Evolutionary conservation across 2,888 invertebrate genomes (phyloP), one percentile per base, ranked within the genome.

Genomic region (Keiferia lycopersicella): DNA sequence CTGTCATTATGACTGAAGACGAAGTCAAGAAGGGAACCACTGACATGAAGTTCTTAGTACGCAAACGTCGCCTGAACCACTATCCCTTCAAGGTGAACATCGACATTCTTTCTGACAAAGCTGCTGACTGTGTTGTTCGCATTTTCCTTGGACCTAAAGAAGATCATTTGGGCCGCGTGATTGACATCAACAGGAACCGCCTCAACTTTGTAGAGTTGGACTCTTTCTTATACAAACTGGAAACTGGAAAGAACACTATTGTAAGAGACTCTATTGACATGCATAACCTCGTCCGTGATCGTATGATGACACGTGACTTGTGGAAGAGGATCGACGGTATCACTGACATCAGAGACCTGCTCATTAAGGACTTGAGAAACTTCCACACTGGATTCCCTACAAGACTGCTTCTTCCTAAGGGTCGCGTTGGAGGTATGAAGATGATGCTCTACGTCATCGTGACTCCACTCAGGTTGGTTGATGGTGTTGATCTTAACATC

Each of bases 391-490:
- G 94, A 61, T 95, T 95, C 92, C 96, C 96, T 2, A 91, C 93
- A 30, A 94, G 95, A 72, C 88, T 96, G 53, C 79, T 96, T 50
- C 86, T 96, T 62, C 96, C 96, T 51, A 95, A 91, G 74, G 96
- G 96, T 77, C 93, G 83, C 69, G 84, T 87, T 62, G 93, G 93
- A 66, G 96, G 96, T 62, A 88, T 94, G 86, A 92, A 93, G 26
- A 93, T 93, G 91, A 90, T 94, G 75, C 72, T 96, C 56, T 95
- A 94, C 84, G 92, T 94, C 61, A 93, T 94, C 67, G 91, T 95
- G 12, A 91, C 91, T 39, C 94, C 94, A 50, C 82, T 93, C 73
- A 90, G 85, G 69, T 65, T 85, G 59, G 85, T 90, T 0, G 88
- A 90, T 51, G 88, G 87, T 66, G 78, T 86, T 48, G 88, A 90